These are phyloP conservation scores for Cheilosia urbana DNA, from an alignment of 2,888 invertebrate species.

Conservation along the genomic window DNA sequence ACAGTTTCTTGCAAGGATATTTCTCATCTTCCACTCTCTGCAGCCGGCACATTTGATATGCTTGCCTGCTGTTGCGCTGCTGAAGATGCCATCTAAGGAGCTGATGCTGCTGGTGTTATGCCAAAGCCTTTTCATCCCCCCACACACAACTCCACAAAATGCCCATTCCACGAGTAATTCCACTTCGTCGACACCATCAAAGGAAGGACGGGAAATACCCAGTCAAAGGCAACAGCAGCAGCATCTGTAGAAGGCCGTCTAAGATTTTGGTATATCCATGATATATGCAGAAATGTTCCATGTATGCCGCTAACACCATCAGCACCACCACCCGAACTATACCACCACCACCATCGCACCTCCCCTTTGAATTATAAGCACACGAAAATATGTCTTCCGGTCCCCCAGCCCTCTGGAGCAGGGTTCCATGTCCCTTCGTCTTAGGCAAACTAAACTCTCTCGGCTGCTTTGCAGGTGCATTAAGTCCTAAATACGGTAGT, in stretches of 20 bases:
- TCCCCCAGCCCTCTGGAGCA: constrained; percentile 8
- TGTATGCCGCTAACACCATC: constrained; percentile 63
- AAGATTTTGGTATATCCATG: constrained; percentile 70
- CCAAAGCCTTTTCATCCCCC: constrained; percentile 59
- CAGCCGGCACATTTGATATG: constrained; percentile 74
- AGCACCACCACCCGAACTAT: neutral
- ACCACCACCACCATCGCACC: constrained; percentile 11
- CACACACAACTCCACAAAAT: constrained; percentile 14
- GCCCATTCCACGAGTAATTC: constrained; percentile 57
- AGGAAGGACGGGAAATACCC: neutral
- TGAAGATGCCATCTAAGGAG: constrained; percentile 69
- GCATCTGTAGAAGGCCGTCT: constrained; percentile 69
- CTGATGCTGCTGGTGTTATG: constrained; percentile 69
- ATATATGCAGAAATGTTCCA: constrained; percentile 70
- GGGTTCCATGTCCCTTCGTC: constrained; percentile 30
- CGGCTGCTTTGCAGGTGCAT: constrained; percentile 72
- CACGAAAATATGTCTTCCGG: constrained; percentile 71
- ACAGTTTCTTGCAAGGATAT: constrained; percentile 51
- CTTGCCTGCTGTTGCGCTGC: constrained; percentile 72
- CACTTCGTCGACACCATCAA: constrained; percentile 35
- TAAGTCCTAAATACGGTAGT: constrained; percentile 66
- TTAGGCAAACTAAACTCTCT: constrained; percentile 60
- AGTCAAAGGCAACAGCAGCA: constrained; percentile 53
- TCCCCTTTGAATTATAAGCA: constrained; percentile 68
- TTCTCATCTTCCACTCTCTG: constrained; percentile 65